Evolutionary conservation across 2,888 invertebrate species (phyloP).

Genomic region (Adelognathus sp.): DNA sequence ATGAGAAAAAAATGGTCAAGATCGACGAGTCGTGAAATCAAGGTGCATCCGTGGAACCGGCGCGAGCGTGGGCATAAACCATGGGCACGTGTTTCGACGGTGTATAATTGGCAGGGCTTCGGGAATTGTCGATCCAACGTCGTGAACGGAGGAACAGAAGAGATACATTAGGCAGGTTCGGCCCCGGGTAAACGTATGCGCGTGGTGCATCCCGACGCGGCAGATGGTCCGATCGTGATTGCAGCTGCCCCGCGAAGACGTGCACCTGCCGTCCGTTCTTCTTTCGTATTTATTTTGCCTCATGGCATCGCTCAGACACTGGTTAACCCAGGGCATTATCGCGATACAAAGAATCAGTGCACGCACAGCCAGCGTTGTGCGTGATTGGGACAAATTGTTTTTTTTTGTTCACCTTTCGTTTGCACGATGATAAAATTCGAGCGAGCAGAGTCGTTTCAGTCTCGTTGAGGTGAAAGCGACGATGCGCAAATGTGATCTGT

Average conservation of each 20-base stretch:
- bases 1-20: conserved; percentile 24
- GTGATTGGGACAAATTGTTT: not conserved
- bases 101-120: conserved; percentile 71
- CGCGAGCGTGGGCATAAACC: conserved; percentile 11
- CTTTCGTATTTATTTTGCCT: conserved; percentile 26
- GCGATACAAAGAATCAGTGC: conserved; percentile 72
- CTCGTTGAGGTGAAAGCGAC: not conserved
- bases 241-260: conserved; percentile 74
- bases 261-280: conserved; percentile 78
- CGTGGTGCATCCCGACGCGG: conserved; percentile 63
- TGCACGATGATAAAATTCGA: not conserved
- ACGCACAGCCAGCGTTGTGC: not conserved
- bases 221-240: conserved; percentile 78
- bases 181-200: conserved; percentile 63
- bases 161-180: conserved; percentile 41
- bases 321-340: conserved; percentile 57
- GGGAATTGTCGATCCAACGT: conserved; percentile 47
- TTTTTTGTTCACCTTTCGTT: not conserved
- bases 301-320: not conserved
- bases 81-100: conserved; percentile 73
- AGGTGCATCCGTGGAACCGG: conserved; percentile 58
- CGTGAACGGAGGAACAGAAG: conserved; percentile 26
- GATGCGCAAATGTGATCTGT: not conserved
- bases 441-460: conserved; percentile 1
- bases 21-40: conserved; percentile 56